phyloP scores from a whole-genome alignment of 2,113 vertebrate genomes.

The Boulengerochromis microlepis region DNA sequence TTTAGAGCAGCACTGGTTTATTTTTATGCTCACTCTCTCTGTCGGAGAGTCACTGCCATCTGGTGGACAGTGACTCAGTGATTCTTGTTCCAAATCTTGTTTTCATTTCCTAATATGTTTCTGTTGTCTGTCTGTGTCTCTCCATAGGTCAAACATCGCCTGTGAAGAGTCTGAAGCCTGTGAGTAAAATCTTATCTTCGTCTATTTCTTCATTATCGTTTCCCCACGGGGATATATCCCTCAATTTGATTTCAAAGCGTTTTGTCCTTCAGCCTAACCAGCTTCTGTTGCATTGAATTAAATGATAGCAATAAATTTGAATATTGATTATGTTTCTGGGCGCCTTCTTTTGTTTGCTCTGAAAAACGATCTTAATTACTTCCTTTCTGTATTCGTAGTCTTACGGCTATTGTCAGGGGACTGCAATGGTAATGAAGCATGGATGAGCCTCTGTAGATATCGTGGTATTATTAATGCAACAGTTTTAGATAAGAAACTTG shows the following conservation, averaged over 20 bases:
- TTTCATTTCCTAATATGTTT: not conserved
- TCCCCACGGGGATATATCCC: not conserved
- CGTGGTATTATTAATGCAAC: slow-evolving; percentile 45
- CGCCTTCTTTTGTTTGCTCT: slow-evolving; percentile 56
- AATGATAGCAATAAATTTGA: slow-evolving; percentile 65
- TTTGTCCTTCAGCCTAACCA: slow-evolving; percentile 54
- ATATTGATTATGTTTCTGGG: slow-evolving; percentile 61
- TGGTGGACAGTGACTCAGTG: slow-evolving; percentile 14
- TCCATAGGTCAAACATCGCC: slow-evolving; percentile 89
- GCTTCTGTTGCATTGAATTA: slow-evolving; percentile 54
- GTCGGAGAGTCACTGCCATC: slow-evolving; percentile 49
- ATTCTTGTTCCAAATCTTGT: not conserved
- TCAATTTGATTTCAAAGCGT: slow-evolving; percentile 44
- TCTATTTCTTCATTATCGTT: not conserved
- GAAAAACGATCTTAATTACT: slow-evolving; percentile 63
- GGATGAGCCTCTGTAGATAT: slow-evolving; percentile 57
- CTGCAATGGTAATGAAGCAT: slow-evolving; percentile 58
- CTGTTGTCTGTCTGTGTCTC: slow-evolving; percentile 21
- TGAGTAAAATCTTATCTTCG: slow-evolving; percentile 71
- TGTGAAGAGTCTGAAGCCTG: slow-evolving; percentile 87
- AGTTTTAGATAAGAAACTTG: slow-evolving; percentile 48
- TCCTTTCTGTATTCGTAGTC: slow-evolving; percentile 42
- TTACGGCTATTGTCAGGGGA: slow-evolving; percentile 59
- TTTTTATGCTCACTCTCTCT: not conserved
- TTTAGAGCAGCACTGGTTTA: slow-evolving; percentile 13